A percentile compares a stretch with the other conserved stretches of the same genome.
Evolutionary conservation across 2,888 invertebrate genomes (phyloP).

Genomic region (Gymnocheta viridis): DNA sequence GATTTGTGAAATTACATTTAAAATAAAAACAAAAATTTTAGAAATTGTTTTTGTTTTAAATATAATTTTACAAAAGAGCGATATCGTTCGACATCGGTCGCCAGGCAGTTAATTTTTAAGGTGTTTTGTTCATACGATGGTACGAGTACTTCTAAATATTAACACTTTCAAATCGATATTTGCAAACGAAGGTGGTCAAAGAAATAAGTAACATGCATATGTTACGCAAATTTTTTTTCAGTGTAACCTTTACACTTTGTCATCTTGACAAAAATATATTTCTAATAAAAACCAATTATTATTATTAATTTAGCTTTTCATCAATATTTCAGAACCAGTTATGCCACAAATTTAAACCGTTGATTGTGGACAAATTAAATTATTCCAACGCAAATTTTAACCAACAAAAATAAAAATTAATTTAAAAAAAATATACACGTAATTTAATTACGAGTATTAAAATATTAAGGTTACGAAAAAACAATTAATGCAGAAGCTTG

Average conservation of each 20-base stretch:
- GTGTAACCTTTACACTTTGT: background rate
- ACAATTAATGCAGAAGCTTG: background rate
- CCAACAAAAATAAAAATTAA: background rate
- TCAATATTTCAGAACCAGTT: conserved; percentile 35
- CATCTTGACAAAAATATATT: background rate
- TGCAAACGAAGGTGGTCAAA: no score
- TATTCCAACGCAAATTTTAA: background rate
- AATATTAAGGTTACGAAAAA: conserved; percentile 56
- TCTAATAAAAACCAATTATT: background rate
- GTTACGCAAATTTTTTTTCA: no score
- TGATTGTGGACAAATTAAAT: conserved; percentile 2
- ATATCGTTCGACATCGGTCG: no score
- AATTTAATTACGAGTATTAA: conserved; percentile 38
- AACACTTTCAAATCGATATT: no score
- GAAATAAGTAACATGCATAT: no score
- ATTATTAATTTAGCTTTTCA: background rate
- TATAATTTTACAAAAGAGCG: no score
- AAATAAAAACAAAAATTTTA: no score
- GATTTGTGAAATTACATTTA: no score
- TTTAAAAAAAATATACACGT: conserved; percentile 11
- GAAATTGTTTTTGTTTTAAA: no score
- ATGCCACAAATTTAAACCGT: background rate
- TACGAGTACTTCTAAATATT: no score
- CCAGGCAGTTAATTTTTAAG: no score
- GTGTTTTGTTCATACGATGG: no score